A percentile compares a stretch with the other conserved stretches of the same genome.
These are phyloP conservation scores for Microchrysa polita DNA, from an alignment of 2,888 invertebrate genomes.

Conservation along the genomic window DNA sequence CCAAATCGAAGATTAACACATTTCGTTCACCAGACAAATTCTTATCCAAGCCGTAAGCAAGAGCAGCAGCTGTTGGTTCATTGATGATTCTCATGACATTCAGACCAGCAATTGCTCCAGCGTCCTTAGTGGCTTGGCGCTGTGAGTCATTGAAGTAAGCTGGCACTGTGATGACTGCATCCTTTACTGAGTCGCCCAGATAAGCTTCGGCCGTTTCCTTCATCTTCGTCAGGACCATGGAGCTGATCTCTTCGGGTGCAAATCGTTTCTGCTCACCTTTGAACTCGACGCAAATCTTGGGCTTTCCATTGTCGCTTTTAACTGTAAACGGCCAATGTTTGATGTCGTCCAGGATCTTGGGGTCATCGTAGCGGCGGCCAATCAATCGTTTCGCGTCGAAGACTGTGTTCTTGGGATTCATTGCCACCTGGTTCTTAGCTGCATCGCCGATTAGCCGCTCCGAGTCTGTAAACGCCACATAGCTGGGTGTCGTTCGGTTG, in stretches of 20 bases:
- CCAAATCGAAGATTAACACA: conserved; percentile 72
- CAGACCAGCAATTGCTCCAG: conserved; percentile 87
- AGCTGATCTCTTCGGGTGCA: conserved; percentile 76
- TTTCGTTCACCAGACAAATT: conserved; percentile 82
- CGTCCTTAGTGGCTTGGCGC: conserved; percentile 88
- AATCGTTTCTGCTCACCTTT: conserved; percentile 73
- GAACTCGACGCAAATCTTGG: conserved; percentile 74
- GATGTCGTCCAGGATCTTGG: conserved; percentile 80
- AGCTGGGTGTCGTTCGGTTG: conserved; percentile 79
- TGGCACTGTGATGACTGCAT: conserved; percentile 81
- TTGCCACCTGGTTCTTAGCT: conserved; percentile 76
- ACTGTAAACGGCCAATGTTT: conserved; percentile 87
- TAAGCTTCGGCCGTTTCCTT: conserved; percentile 73
- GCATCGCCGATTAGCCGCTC: conserved; percentile 77
- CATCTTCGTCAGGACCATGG: conserved; percentile 54
- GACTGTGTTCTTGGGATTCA: conserved; percentile 78
- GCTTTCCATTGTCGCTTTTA: conserved; percentile 71
- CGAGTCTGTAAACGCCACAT: conserved; percentile 78
- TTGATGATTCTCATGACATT: conserved; percentile 93
- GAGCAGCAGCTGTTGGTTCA: conserved; percentile 91
- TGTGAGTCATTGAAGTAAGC: conserved; percentile 88
- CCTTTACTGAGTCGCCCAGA: conserved; percentile 72
- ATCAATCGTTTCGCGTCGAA: conserved; percentile 81
- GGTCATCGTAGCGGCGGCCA: conserved; percentile 76
- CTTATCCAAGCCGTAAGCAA: conserved; percentile 91